Evolutionary conservation across 2,113 vertebrate species (phyloP).

Genomic region (Misgurnus anguillicaudatus): DNA sequence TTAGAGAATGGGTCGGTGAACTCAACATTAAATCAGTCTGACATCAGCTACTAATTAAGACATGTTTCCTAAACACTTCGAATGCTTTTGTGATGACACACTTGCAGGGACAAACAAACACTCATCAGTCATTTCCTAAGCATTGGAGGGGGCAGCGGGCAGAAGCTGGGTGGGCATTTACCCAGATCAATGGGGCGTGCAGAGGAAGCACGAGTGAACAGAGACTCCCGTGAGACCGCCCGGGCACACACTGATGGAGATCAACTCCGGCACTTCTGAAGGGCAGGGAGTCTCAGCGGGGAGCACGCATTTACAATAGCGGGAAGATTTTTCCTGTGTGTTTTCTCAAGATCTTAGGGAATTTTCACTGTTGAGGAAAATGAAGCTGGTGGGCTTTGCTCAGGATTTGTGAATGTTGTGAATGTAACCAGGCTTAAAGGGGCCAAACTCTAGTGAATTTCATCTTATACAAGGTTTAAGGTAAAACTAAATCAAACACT

Average conservation of each 20-base stretch:
- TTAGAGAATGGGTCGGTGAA: background rate
- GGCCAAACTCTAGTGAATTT: background rate
- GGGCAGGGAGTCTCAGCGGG: background rate
- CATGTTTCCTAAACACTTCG: background rate
- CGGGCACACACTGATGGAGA: slow-evolving; percentile 25
- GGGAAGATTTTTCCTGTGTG: slow-evolving; percentile 10
- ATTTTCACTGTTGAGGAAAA: background rate
- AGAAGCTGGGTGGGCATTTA: slow-evolving; percentile 42
- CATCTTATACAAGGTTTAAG: background rate
- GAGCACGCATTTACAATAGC: slow-evolving; percentile 20
- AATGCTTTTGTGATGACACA: background rate
- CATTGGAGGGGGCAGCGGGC: slow-evolving; percentile 5
- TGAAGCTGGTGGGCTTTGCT: background rate
- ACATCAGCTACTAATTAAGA: slow-evolving; percentile 31
- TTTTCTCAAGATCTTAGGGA: slow-evolving; percentile 3
- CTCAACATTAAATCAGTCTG: slow-evolving; percentile 30
- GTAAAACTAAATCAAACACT: too few relatives aligned
- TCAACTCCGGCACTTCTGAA: slow-evolving; percentile 24
- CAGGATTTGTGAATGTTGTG: background rate
- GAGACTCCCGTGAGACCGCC: slow-evolving; percentile 11
- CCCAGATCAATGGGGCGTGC: slow-evolving; percentile 45
- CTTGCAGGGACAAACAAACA: slow-evolving; percentile 23
- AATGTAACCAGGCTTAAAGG: background rate
- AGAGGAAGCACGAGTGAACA: slow-evolving; percentile 31
- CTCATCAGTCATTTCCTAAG: slow-evolving; percentile 14